Evolutionary conservation across 2,797 vertebrate species (phyloP), one percentile per base, ranked within the genome.

Genomic region (Pangasius mekongensis): DNA sequence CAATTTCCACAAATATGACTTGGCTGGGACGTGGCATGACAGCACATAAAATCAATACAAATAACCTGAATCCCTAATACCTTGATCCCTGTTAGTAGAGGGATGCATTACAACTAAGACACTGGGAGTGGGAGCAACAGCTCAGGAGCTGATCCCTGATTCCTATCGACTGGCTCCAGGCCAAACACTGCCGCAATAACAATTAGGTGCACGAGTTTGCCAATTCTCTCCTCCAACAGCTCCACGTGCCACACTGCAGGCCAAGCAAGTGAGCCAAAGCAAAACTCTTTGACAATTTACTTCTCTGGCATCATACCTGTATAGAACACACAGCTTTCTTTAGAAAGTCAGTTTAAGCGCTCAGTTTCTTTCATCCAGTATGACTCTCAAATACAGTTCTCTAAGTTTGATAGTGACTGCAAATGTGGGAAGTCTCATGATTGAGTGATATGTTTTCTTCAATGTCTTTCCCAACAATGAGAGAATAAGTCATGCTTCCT

Each of bases 31-130:
- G 97, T 94, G 94, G 97, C 96, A 97, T 96, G 96, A 97, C 96
- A 95, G 97, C 97, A 98, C 97, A 98, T 95, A 98, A 98, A 98
- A 99, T 99, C 98, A 99, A 99, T 99, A 99, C 98, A 98, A 99
- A 99, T 99, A 99, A 98, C 98, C 96, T 96, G 95, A 98, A 98
- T 97, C 97, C 97, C 97, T 99, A 99, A 99, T 99, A 98, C 98
- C 96, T 98, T 99, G 97, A 99, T 98, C 98, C 98, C 96, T 83
- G 96, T 95, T 95, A 96, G 97, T 98, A 97, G 97, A 98, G 96
- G 96, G 97, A 96, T 92, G 96, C 95, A 97, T 98, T 98, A 97
- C 97, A 97, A 96, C 96, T 97, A 97, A 95, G 95, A 96, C 94
- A 93, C 95, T 95, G 91, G 92, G 93, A 96, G 95, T 94, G 97